These are phyloP conservation scores for Spongilla lacustris DNA, from an alignment of 37 sponge, comb jelly and placozoan species.

Conservation along the genomic window DNA sequence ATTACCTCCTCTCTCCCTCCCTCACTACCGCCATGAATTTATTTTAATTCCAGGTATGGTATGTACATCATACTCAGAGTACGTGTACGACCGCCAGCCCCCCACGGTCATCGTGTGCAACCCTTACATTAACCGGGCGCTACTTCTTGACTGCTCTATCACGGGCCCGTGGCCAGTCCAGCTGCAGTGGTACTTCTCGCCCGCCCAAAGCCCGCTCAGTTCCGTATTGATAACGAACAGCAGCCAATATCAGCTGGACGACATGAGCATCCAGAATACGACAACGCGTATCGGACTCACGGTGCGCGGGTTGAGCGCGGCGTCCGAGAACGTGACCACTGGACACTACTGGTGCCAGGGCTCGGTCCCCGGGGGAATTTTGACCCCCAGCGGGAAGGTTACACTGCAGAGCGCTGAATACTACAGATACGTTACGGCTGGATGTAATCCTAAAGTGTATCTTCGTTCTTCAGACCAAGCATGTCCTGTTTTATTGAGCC, in stretches of 20 bases:
- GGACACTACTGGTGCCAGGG: constrained; percentile 44
- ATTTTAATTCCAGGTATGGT: background rate
- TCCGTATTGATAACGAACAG: background rate
- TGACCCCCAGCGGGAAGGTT: constrained; percentile 76
- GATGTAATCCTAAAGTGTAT: background rate
- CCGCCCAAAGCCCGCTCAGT: background rate
- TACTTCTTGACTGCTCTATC: constrained; percentile 5
- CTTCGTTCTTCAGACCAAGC: background rate
- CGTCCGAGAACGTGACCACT: background rate
- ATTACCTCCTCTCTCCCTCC: background rate
- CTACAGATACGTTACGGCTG: background rate
- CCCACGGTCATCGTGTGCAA: constrained; percentile 29
- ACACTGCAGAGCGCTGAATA: constrained; percentile 26
- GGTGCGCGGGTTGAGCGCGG: background rate
- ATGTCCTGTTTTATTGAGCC: background rate
- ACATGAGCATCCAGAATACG: background rate
- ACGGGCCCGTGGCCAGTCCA: background rate
- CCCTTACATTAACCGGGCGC: constrained; percentile 9
- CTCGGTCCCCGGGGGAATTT: constrained; percentile 22
- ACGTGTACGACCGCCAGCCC: constrained; percentile 20
- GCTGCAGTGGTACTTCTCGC: constrained; percentile 25
- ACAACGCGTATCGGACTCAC: background rate
- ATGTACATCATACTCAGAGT: background rate
- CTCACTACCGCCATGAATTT: background rate
- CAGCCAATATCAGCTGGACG: background rate